phyloP scores from a whole-genome alignment of 2,113 vertebrate species.

The Porphyrio hochstetteri region DNA sequence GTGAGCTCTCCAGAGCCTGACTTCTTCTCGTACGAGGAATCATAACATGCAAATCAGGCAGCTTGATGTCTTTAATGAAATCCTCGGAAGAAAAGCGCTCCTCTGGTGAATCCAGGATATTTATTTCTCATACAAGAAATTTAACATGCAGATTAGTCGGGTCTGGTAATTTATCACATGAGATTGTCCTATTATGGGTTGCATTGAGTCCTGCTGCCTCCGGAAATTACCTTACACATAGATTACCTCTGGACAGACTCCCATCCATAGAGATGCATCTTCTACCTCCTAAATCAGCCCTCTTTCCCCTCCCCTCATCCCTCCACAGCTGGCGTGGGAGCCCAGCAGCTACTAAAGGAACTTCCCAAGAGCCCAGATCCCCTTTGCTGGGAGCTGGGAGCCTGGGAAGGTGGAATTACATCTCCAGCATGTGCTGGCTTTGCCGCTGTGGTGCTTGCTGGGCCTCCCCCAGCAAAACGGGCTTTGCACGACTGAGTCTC shows the following conservation, averaged over 20 bases:
- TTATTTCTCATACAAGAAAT: slow-evolving; percentile 72
- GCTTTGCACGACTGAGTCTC: neutral
- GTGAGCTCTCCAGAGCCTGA: neutral
- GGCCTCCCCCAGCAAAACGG: neutral
- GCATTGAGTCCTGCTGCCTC: slow-evolving; percentile 54
- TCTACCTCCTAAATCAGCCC: neutral
- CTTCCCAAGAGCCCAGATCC: neutral
- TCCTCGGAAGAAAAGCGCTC: slow-evolving; percentile 37
- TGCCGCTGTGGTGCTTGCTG: neutral
- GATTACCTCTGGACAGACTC: slow-evolving; percentile 44
- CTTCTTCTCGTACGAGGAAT: slow-evolving; percentile 2
- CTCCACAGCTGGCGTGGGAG: slow-evolving; percentile 5
- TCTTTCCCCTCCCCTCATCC: neutral
- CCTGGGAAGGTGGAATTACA: neutral
- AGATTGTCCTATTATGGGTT: slow-evolving; percentile 67
- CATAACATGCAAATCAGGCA: slow-evolving; percentile 43
- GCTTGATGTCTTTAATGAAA: slow-evolving; percentile 54
- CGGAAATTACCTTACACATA: slow-evolving; percentile 46
- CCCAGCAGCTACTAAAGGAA: neutral
- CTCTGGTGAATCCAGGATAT: slow-evolving; percentile 65
- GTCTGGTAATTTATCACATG: slow-evolving; percentile 71
- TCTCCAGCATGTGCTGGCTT: neutral
- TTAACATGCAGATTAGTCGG: slow-evolving; percentile 75
- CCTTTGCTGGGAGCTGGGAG: neutral
- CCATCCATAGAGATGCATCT: neutral